Conservation (phyloP, 2,113 vertebrate species). For the Neofelis nebulosa region DNA sequence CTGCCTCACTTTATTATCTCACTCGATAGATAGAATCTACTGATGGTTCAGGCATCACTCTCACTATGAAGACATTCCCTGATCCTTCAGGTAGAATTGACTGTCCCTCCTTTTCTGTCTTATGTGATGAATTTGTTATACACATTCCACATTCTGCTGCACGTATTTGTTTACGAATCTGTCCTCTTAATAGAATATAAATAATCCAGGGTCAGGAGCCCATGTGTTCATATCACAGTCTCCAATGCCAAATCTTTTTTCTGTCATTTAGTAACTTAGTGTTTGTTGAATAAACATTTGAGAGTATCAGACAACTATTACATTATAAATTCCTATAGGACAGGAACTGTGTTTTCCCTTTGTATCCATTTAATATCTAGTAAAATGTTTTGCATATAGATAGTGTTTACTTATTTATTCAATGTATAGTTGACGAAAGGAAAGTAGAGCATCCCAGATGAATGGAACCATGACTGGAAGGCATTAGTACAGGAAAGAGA, state of each 20-base stretch:
- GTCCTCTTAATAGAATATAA: neutral
- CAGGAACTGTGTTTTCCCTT: neutral
- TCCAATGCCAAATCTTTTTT: neutral
- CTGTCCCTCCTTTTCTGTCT: neutral
- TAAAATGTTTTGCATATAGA: neutral
- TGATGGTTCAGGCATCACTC: neutral
- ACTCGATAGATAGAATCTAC: neutral
- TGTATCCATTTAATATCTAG: neutral
- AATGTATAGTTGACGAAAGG: neutral
- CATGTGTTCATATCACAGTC: neutral
- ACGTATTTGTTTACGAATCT: conserved; percentile 42
- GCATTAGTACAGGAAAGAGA: neutral
- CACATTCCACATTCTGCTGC: neutral
- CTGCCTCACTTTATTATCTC: neutral
- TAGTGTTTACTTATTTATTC: neutral
- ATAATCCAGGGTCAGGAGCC: neutral
- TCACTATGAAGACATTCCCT: neutral
- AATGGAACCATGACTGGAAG: neutral
- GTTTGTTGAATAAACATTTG: conserved; percentile 29
- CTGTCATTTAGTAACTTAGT: neutral
- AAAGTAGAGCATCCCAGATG: neutral
- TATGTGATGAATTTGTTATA: neutral
- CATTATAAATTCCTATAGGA: neutral
- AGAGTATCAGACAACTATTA: neutral
- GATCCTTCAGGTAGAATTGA: neutral